Base-by-base conservation (phyloP, 2,888 invertebrate genomes). In the Eupeodes luniger region DNA sequence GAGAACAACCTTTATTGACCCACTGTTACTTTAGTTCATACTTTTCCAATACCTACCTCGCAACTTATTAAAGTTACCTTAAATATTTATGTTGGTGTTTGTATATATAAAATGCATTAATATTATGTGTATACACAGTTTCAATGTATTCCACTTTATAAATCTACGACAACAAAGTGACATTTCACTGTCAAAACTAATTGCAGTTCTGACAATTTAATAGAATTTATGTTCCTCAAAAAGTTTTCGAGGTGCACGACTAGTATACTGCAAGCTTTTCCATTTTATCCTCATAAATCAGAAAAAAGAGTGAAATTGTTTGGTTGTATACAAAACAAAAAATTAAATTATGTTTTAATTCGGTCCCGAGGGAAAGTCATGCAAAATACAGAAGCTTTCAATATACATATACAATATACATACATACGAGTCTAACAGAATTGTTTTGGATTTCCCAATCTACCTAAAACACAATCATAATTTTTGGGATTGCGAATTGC, bases 141-240 rank as follows among this genome's bases (percentile, higher is more conserved):
- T n/a, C n/a, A 61, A 62, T 3, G 0, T 40, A 40, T 59, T 7
- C 5, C 9, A 16, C 40, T 40, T 62, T 40, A 40, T 62, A 44
- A 44, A 62, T 16, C n/a, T 5, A 16, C 10, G 9, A 11, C 11
- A 69, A 40, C 40, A 55, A 70, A 19, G 14, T 44, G 14, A 55
- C 9, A 55, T 55, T 70, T 55, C 5, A 11, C 40, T 70, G 19
- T 44, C 72, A 66, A 78, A 78, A 36, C 51, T 70, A 70, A 80
- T 75, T 80, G 80, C 49, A 59, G 59, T 64, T 59, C 27, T n/a
- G 49, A 67, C 67, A 61, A 5, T 10, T 69, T 84, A 80, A 79
- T 84, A 47, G 84, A 80, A 75, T 82, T 66, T 77, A 47, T 69
- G 36, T 55, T 51, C 59, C 3, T 4, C 19, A 1, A 53, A 67